Evolutionary conservation across 2,113 vertebrate genomes (phyloP).

Genomic region (Odocoileus virginianus): DNA sequence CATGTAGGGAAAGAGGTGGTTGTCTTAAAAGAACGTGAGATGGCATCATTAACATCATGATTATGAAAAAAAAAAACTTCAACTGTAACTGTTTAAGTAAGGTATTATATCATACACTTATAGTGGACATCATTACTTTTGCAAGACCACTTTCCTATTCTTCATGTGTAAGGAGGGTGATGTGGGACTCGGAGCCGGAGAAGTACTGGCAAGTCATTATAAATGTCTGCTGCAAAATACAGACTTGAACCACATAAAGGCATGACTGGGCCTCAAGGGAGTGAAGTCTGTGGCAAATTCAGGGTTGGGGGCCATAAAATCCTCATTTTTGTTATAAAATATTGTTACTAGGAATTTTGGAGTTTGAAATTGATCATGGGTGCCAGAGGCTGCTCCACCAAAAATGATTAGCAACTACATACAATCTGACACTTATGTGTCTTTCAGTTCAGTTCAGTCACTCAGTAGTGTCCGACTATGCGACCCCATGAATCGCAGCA

Average conservation of each 20-base stretch:
- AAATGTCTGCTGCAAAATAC: background rate
- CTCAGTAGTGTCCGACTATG: too few relatives aligned
- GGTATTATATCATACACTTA: background rate
- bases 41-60: background rate
- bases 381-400: background rate
- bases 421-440: background rate
- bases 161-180: background rate
- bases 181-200: background rate
- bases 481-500: too few relatives aligned
- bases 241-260: background rate
- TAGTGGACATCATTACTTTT: background rate
- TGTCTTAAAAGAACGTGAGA: background rate
- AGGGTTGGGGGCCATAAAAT: background rate
- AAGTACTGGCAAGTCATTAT: background rate
- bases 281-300: background rate
- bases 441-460: background rate
- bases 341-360: background rate
- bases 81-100: background rate
- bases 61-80: background rate
- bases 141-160: background rate
- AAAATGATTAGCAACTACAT: background rate
- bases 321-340: background rate
- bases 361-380: background rate
- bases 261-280: background rate
- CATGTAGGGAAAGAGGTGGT: background rate